Evolutionary conservation across 2,113 vertebrate species (phyloP), one percentile per base, ranked within the genome.

Genomic region (Daboia siamensis): DNA sequence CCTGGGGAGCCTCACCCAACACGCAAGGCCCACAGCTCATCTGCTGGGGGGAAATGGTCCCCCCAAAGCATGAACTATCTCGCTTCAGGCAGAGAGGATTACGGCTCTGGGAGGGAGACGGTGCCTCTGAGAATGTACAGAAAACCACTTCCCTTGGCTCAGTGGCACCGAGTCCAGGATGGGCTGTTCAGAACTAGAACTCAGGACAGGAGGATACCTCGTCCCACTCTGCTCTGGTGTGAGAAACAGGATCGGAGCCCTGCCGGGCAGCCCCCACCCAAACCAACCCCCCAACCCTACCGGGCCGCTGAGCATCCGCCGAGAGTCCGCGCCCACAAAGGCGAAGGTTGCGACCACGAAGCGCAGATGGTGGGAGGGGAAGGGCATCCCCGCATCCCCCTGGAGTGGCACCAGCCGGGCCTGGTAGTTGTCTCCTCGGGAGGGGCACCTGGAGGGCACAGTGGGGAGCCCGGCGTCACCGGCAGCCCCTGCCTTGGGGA

Each of bases 321-420:
- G 59, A 23, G 91, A 61, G 1, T 4, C 21, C 0, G 4, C 8
- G 44, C 89, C 92, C 57, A 92, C 86, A 44, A 95, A 93, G 2
- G 92, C 46, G 69, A 95, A 95, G 5, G 91, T 92, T 15, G 69
- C 86, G n/a, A 95, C 51, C 4, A 94, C n/a, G n/a, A 95, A 94
- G 15, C 93, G 90, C 85, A 89, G 87, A 13, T 90, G 57, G 64
- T 95, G 90, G 2, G 92, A 57, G 5, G 90, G 93, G 15, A 92
- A 94, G 13, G 24, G 33, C 20, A 95, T 15, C 9, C n/a, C 61
- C 0, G 55, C n/a, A 21, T 89, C 26, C 3, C 11, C n/a, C 2
- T 20, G 29, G 51, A 86, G 23, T 3, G 93, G 51, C 26, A 93
- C 23, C 48, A 20, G 48, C 51, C 57, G 84, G 8, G 93, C 89